Percentiles rank a stretch among this genome's conserved stretches.
Conservation (phyloP, 2,888 invertebrate genomes). For the Andrena marginata region DNA sequence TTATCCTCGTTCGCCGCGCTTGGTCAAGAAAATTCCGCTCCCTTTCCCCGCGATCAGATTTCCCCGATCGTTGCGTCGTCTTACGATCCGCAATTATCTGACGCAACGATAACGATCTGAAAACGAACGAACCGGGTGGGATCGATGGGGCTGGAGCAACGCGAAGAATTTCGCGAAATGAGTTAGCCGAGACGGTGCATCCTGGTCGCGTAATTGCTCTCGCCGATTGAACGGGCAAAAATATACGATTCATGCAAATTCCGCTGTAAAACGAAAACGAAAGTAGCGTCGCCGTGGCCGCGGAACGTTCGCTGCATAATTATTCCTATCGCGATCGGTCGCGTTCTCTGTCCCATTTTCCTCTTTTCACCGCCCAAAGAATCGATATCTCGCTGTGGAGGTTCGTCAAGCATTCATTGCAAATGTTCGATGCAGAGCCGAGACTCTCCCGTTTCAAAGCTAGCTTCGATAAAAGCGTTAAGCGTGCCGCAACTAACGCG, state of each 20-base stretch:
- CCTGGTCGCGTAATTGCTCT: constrained; percentile 15
- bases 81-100: neutral
- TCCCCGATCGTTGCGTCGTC: neutral
- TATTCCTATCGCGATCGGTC: neutral
- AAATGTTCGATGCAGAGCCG: neutral
- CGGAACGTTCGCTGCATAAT: neutral
- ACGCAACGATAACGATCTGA: neutral
- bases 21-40: neutral
- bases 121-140: neutral
- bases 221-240: neutral
- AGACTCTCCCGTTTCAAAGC: too few relatives aligned
- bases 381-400: neutral
- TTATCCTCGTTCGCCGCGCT: neutral
- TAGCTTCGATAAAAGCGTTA: too few relatives aligned
- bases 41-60: neutral
- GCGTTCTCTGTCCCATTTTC: neutral
- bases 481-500: too few relatives aligned
- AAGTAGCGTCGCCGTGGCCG: constrained; percentile 36
- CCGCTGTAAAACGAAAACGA: constrained; percentile 57
- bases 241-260: constrained; percentile 58
- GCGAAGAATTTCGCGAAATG: neutral
- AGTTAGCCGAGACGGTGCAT: neutral
- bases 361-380: neutral
- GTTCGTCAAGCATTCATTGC: neutral
- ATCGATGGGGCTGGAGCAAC: neutral